Conservation (phyloP, 2,797 vertebrate species). For the Melanotaenia parkinsoni region DNA sequence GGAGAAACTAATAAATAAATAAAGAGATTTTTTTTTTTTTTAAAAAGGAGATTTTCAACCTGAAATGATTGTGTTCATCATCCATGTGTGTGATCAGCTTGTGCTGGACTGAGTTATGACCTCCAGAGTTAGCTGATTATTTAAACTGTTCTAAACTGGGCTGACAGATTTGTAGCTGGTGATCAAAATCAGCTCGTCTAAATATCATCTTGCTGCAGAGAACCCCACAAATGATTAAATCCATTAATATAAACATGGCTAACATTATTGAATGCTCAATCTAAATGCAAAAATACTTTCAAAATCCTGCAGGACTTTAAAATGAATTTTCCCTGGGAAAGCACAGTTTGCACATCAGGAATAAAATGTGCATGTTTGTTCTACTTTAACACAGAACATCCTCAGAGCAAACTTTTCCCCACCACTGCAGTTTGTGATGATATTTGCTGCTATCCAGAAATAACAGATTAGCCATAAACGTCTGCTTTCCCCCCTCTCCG, state of each 20-base stretch:
- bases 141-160: constrained; percentile 16
- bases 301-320: constrained; percentile 7
- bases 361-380: not conserved
- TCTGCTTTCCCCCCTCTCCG: constrained; percentile 52
- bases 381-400: not conserved
- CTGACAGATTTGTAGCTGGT: constrained; percentile 27
- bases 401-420: not conserved
- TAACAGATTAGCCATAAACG: constrained; percentile 46
- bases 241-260: constrained; percentile 23
- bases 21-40: no score
- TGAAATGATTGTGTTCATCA: constrained; percentile 12
- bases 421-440: constrained; percentile 30
- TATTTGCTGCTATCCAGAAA: constrained; percentile 48
- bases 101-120: constrained; percentile 4
- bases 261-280: constrained; percentile 28
- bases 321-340: constrained; percentile 4
- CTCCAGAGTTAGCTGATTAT: constrained; percentile 18
- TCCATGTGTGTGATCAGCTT: constrained; percentile 2
- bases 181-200: constrained; percentile 32
- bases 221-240: constrained; percentile 26
- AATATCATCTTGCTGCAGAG: constrained; percentile 7
- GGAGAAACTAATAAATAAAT: no score
- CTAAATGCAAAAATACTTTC: constrained; percentile 21
- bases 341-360: not conserved
- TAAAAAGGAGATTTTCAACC: not conserved